Conservation (phyloP, 2,113 vertebrate genomes). For the Haplochromis vanheusdeni region DNA sequence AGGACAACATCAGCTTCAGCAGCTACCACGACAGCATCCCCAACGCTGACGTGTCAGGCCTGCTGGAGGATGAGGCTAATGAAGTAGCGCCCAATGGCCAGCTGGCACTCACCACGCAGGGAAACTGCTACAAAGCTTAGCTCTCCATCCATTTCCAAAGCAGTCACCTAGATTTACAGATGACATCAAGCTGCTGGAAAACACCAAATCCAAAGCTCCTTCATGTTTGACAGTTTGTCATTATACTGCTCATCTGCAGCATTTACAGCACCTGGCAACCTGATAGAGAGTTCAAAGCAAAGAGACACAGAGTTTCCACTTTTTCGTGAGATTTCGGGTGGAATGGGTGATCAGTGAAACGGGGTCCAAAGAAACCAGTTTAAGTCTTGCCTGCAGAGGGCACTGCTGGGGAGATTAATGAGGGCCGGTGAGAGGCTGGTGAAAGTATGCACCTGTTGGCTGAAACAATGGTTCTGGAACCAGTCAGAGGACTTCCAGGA, state of each 20-base stretch:
- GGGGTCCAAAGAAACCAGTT: constrained; percentile 37
- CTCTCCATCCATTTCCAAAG: neutral
- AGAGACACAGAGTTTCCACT: neutral
- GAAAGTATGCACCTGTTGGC: neutral
- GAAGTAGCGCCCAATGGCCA: constrained; percentile 91
- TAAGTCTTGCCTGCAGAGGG: neutral
- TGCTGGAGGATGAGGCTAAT: constrained; percentile 89
- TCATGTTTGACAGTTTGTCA: constrained; percentile 2
- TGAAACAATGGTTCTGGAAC: neutral
- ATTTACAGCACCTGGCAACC: neutral
- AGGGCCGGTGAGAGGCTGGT: neutral
- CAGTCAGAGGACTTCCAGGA: neutral
- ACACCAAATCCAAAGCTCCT: constrained; percentile 56
- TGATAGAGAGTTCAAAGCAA: constrained; percentile 1
- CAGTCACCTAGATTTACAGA: neutral
- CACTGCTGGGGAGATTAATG: neutral
- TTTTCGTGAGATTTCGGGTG: neutral
- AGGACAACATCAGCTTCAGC: constrained; percentile 99
- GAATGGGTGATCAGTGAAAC: neutral
- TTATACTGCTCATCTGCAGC: neutral
- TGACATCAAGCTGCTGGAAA: constrained; percentile 55
- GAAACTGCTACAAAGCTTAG: constrained; percentile 84
- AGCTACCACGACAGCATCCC: constrained; percentile 99
- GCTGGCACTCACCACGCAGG: constrained; percentile 83
- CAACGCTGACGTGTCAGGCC: constrained; percentile 88